Evolutionary conservation across 2,888 invertebrate genomes (phyloP).

Genomic region (Spodoptera picta): DNA sequence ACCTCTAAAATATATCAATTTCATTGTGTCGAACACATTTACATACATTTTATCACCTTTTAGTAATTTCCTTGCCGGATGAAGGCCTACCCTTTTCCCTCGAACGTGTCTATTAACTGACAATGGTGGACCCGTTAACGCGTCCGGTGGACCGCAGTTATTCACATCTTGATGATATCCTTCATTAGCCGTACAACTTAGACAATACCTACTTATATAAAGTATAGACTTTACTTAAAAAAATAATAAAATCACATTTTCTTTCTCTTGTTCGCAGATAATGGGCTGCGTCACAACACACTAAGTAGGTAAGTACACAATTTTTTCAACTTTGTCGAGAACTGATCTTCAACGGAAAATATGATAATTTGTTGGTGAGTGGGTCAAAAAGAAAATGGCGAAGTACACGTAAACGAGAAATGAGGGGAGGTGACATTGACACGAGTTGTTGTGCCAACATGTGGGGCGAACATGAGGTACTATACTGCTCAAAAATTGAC

Average conservation of each 20-base stretch:
- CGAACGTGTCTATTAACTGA: slow-evolving; percentile 5
- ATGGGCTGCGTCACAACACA: slow-evolving; percentile 25
- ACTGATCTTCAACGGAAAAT: slow-evolving; percentile 30
- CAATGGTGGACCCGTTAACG: slow-evolving; percentile 6
- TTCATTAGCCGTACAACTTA: not conserved
- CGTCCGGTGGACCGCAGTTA: not conserved
- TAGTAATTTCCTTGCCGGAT: slow-evolving; percentile 6
- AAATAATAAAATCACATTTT: slow-evolving; percentile 4
- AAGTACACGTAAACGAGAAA: slow-evolving; percentile 21
- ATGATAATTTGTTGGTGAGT: slow-evolving; percentile 37
- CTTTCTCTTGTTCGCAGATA: slow-evolving; percentile 35
- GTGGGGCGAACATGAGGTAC: slow-evolving; percentile 1
- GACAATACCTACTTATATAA: not conserved
- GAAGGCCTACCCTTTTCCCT: slow-evolving; percentile 10
- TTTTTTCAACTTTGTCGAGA: not conserved
- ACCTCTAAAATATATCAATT: not conserved
- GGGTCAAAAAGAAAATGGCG: slow-evolving; percentile 32
- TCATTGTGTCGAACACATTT: slow-evolving; percentile 3
- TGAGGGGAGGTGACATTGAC: slow-evolving; percentile 19
- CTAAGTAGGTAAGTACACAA: slow-evolving; percentile 42
- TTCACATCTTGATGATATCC: not conserved
- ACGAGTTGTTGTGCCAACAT: slow-evolving; percentile 9
- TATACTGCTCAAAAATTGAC: slow-evolving; percentile 8
- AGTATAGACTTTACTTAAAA: not conserved
- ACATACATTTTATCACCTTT: slow-evolving; percentile 9